Conservation (phyloP, 2,888 invertebrate genomes). For the Tipula confusa region DNA sequence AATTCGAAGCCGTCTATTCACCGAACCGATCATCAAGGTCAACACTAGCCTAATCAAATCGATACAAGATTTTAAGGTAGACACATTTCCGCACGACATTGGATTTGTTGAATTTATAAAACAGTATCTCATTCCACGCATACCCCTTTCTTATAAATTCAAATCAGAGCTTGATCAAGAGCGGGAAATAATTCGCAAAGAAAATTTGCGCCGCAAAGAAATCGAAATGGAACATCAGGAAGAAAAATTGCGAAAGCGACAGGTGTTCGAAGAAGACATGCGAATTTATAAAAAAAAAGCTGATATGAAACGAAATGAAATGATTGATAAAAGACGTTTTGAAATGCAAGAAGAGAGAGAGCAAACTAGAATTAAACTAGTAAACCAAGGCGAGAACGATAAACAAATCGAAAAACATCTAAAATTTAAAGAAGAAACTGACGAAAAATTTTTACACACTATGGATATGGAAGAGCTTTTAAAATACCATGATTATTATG, state of each 20-base stretch:
- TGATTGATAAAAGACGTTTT: neutral
- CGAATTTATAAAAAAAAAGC: neutral
- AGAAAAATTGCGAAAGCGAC: neutral
- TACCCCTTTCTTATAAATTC: neutral
- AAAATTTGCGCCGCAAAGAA: conserved; percentile 7
- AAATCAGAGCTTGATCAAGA: neutral
- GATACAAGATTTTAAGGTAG: neutral
- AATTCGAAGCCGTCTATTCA: neutral
- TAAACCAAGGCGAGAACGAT: neutral
- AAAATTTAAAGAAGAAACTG: neutral
- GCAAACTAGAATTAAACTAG: neutral
- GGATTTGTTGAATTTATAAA: neutral
- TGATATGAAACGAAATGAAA: neutral
- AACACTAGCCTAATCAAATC: neutral
- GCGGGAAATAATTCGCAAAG: neutral
- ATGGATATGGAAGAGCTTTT: neutral
- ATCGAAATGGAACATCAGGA: neutral
- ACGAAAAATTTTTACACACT: neutral
- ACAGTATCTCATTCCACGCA: neutral
- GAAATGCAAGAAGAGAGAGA: neutral
- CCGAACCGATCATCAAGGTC: neutral
- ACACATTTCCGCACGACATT: neutral
- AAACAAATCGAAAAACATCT: conserved; percentile 20
- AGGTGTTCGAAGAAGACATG: neutral
- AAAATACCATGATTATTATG: neutral